Evolutionary conservation across 2,888 invertebrate species (phyloP).

Genomic region (Phortica magna): DNA sequence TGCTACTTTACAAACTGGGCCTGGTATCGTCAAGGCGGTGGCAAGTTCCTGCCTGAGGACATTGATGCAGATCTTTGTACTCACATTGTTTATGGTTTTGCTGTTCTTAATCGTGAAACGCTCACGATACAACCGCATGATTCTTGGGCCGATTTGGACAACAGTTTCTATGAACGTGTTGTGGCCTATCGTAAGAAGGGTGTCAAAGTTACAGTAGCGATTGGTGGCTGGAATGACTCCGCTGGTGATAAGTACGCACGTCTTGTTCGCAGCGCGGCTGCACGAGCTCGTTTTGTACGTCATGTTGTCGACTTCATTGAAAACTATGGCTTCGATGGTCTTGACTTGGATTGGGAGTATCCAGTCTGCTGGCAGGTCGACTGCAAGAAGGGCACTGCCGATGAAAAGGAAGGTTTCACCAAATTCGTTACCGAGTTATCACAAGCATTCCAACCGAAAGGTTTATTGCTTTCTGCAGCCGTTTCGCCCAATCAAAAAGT

Average conservation of each 20-base stretch:
- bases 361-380: slow-evolving; percentile 95
- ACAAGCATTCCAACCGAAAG: slow-evolving; percentile 84
- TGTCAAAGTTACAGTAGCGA: slow-evolving; percentile 89
- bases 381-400: slow-evolving; percentile 88
- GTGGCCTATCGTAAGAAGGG: slow-evolving; percentile 85
- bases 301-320: slow-evolving; percentile 88
- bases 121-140: slow-evolving; percentile 91
- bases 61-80: slow-evolving; percentile 92
- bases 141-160: slow-evolving; percentile 92
- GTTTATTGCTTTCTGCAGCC: slow-evolving; percentile 87
- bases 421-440: slow-evolving; percentile 87
- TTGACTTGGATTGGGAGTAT: slow-evolving; percentile 97
- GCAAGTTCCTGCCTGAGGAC: slow-evolving; percentile 89
- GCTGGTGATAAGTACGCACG: slow-evolving; percentile 93
- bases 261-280: slow-evolving; percentile 85
- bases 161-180: slow-evolving; percentile 94
- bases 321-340: slow-evolving; percentile 90
- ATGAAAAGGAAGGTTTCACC: slow-evolving; percentile 89
- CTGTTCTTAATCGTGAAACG: slow-evolving; percentile 87
- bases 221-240: slow-evolving; percentile 98
- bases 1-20: slow-evolving; percentile 97
- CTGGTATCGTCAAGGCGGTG: slow-evolving; percentile 91
- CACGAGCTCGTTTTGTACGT: slow-evolving; percentile 85
- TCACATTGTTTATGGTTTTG: slow-evolving; percentile 95
- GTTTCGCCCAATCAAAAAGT: slow-evolving; percentile 92